Conservation (phyloP, 2,888 invertebrate species). For the Epinotia bilunana region DNA sequence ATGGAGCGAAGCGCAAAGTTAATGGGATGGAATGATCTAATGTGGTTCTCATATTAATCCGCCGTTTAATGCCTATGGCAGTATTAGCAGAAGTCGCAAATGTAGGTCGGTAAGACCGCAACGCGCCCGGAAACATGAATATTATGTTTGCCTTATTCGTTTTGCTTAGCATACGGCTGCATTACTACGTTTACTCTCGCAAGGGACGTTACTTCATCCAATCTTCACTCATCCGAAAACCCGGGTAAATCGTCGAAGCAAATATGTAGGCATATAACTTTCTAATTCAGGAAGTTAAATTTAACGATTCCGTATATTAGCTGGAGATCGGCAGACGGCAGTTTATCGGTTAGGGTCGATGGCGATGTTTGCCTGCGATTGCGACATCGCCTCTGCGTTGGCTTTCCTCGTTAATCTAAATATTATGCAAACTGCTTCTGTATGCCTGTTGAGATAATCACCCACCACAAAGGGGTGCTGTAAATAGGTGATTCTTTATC, state of each 20-base stretch:
- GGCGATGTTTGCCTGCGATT: constrained; percentile 46
- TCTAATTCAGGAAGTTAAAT: neutral
- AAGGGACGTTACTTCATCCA: neutral
- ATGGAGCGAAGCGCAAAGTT: constrained; percentile 18
- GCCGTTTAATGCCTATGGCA: constrained; percentile 29
- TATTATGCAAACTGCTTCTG: constrained; percentile 64
- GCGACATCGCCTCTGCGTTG: constrained; percentile 47
- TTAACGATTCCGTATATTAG: constrained; percentile 16
- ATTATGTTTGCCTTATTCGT: constrained; percentile 36
- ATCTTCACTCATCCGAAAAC: neutral
- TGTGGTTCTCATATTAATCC: constrained; percentile 39
- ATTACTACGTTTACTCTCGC: constrained; percentile 40
- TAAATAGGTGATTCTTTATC: constrained; percentile 37
- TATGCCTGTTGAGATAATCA: constrained; percentile 51
- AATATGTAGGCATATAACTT: neutral
- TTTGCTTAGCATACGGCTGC: constrained; percentile 40
- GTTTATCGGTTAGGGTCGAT: constrained; percentile 35
- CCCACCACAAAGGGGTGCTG: constrained; percentile 33
- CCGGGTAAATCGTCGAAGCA: neutral
- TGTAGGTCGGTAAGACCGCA: constrained; percentile 52
- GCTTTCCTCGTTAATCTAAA: constrained; percentile 61
- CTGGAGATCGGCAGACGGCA: constrained; percentile 5
- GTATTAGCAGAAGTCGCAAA: constrained; percentile 49
- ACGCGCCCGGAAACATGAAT: constrained; percentile 48
- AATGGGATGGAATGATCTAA: constrained; percentile 36